Conservation (phyloP, 2,797 vertebrate genomes). For the Urocyon cinereoargenteus region DNA sequence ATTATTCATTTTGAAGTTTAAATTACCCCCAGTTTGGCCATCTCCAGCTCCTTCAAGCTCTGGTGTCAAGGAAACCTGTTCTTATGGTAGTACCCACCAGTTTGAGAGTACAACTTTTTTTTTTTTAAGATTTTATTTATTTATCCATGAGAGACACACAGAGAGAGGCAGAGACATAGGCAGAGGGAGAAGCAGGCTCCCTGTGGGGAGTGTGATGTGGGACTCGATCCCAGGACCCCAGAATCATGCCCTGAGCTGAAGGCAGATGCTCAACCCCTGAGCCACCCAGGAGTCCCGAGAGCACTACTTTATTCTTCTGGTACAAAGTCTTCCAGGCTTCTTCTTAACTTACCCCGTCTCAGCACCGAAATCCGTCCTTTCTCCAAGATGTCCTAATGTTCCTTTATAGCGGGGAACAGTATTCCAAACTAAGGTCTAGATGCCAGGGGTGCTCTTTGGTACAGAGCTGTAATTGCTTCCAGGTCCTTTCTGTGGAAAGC, state of each 20-base stretch:
- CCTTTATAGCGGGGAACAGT: neutral
- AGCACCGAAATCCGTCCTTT: neutral
- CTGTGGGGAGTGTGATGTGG: too few species aligned
- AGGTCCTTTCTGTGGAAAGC: neutral
- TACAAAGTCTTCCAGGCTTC: neutral
- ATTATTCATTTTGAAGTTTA: neutral
- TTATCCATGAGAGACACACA: too few species aligned
- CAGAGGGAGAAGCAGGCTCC: too few species aligned
- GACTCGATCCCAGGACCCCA: too few species aligned
- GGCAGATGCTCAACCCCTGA: too few species aligned
- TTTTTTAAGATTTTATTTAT: too few species aligned
- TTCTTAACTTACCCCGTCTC: neutral
- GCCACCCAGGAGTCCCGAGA: too few species aligned
- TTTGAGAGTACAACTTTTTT: neutral
- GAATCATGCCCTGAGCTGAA: too few species aligned
- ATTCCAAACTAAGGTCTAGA: neutral
- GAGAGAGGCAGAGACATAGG: too few species aligned
- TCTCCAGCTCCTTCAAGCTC: neutral
- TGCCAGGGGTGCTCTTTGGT: neutral
- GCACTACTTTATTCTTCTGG: neutral
- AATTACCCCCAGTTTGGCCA: neutral
- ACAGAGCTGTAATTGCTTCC: neutral
- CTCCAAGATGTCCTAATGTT: neutral
- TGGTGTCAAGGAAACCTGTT: too few species aligned
- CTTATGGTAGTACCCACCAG: neutral